Base-by-base conservation (phyloP, 2,888 invertebrate genomes). In the Suillia variegata region DNA sequence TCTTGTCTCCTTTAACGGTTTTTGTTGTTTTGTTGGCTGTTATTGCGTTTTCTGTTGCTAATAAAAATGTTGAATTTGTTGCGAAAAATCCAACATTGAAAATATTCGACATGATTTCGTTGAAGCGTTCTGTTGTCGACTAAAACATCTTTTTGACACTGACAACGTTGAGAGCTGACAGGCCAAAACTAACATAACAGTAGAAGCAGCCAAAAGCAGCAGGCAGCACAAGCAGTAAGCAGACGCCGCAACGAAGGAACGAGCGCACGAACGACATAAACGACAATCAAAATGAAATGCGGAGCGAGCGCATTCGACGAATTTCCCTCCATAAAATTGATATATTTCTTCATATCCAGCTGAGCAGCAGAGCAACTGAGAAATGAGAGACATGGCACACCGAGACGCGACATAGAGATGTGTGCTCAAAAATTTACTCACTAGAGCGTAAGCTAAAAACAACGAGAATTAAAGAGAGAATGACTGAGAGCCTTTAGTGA, bases 101-200 rank as follows among this genome's bases (percentile, higher is more conserved):
- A 65, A 65, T 67, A 62, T 67, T 75, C 74, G 73, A 80, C 80
- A 80, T 79, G 78, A 78, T 79, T 73, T 67, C 79, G 74, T 77
- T 75, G 74, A 76, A 77, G 74, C 78, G 75, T 77, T 76, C 77
- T 77, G 78, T 78, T 76, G 77, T 78, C 80, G 78, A 80, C 80
- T 79, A 77, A 81, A 80, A 77, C 76, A 79, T 80, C 77, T 79
- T 79, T 80, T 80, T 81, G 81, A 79, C 80, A 79, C 80, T 80
- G 79, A 81, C 80, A 79, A 73, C 74, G 74, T 76, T 70, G 74
- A 76, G 77, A 79, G 78, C 75, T 74, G 77, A 75, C 76, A 75
- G 68, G 70, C 66, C 66, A 24, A 54, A 55, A 49, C 21, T 50
- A 61, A 42, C 52, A 58, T 56, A 63, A 59, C 61, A 56, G 53